These are phyloP conservation scores for Vandiemenella viatica DNA, from an alignment of 2,888 invertebrate genomes.

Conservation along the genomic window DNA sequence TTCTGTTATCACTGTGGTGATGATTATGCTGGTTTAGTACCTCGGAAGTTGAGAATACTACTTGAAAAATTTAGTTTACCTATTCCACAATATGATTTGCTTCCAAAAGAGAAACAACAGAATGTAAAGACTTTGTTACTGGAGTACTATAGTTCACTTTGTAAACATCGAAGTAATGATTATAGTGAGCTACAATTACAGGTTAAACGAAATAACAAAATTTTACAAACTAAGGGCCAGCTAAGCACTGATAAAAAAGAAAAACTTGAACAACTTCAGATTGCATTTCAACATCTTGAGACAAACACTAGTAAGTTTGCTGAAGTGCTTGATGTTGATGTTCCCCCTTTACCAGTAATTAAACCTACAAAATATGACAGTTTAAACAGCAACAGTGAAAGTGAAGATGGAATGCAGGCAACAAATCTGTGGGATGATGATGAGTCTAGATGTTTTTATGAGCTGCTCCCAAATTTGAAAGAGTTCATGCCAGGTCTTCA, in stretches of 20 bases:
- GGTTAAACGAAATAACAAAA: conserved; percentile 74
- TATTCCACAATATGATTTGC: conserved; percentile 64
- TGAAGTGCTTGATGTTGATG: conserved; percentile 68
- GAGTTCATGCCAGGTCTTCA: conserved; percentile 37
- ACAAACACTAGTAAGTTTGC: conserved; percentile 64
- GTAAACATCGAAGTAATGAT: conserved; percentile 57
- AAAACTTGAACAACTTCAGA: conserved; percentile 59
- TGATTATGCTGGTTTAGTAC: conserved; percentile 75
- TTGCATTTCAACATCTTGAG: conserved; percentile 61
- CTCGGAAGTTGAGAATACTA: conserved; percentile 53
- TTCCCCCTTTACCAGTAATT: conserved; percentile 44
- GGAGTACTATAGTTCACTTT: conserved; percentile 75
- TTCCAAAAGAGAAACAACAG: conserved; percentile 75
- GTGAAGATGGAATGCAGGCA: not conserved
- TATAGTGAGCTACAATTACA: conserved; percentile 57
- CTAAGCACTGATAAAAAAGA: conserved; percentile 77
- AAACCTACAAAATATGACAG: not conserved
- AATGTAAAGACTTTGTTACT: conserved; percentile 65
- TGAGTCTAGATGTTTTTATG: conserved; percentile 86
- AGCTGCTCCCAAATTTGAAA: conserved; percentile 77
- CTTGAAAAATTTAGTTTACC: conserved; percentile 43
- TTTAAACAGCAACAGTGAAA: not conserved
- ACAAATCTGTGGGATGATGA: conserved; percentile 73
- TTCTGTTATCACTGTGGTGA: conserved; percentile 94
- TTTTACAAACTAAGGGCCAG: conserved; percentile 85